Conservation (phyloP, 2,888 invertebrate species). For the Thereva nobilitata region DNA sequence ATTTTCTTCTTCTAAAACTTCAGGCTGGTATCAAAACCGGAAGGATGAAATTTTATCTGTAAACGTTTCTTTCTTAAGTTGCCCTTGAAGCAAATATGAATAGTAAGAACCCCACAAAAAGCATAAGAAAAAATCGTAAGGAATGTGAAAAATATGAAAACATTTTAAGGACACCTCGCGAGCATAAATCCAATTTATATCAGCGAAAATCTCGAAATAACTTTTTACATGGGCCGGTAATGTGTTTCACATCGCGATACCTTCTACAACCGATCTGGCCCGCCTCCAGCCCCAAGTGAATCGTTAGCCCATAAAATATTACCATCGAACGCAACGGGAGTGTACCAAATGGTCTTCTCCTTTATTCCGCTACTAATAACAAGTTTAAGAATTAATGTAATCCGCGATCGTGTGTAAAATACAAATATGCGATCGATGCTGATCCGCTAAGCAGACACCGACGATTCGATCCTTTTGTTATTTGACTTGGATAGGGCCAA, state of each 20-base stretch:
- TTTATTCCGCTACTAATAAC: constrained; percentile 40
- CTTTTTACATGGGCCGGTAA: constrained; percentile 9
- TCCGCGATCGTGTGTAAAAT: constrained; percentile 40
- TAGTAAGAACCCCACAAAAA: too few species aligned
- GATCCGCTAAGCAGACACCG: constrained; percentile 22
- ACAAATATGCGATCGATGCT: constrained; percentile 39
- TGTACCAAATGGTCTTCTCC: constrained; percentile 35
- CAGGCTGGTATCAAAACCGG: too few species aligned
- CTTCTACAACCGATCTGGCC: constrained; percentile 35
- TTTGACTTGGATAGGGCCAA: constrained; percentile 31
- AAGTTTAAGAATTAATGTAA: constrained; percentile 36
- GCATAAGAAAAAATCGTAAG: too few species aligned
- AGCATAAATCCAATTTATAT: background rate
- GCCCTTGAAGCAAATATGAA: too few species aligned
- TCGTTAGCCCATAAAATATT: constrained; percentile 43
- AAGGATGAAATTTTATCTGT: too few species aligned
- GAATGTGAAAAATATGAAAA: too few species aligned
- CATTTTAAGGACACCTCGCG: too few species aligned
- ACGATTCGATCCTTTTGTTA: constrained; percentile 14
- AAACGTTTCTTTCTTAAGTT: too few species aligned
- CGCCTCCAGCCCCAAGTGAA: constrained; percentile 42
- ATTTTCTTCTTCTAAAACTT: too few species aligned
- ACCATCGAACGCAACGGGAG: constrained; percentile 28
- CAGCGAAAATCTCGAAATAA: constrained; percentile 22
- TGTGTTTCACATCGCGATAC: constrained; percentile 18